These are phyloP conservation scores for Polypterus bichir DNA, from an alignment of 2,113 vertebrate genomes.

Conservation along the genomic window DNA sequence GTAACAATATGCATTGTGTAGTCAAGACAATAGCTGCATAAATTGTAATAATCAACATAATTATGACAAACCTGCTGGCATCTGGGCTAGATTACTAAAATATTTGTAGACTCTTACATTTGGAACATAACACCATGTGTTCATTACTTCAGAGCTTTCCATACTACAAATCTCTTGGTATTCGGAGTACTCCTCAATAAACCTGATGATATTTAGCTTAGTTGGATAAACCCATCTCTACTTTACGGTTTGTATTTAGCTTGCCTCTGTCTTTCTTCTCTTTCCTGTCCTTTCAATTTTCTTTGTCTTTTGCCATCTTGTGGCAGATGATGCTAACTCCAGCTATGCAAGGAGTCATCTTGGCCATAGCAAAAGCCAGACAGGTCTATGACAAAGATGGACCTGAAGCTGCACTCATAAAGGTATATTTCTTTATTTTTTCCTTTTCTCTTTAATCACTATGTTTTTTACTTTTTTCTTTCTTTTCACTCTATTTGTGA, in stretches of 20 bases:
- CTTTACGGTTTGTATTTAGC: slow-evolving; percentile 11
- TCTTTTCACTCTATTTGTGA: too few relatives aligned
- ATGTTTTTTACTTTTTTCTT: too few relatives aligned
- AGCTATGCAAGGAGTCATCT: slow-evolving; percentile 94
- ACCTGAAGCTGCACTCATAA: slow-evolving; percentile 89
- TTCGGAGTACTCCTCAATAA: too few relatives aligned
- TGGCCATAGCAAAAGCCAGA: slow-evolving; percentile 91
- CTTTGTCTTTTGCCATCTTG: slow-evolving; percentile 27
- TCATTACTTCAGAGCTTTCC: too few relatives aligned
- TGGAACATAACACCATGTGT: too few relatives aligned
- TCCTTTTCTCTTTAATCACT: background rate
- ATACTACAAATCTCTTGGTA: too few relatives aligned
- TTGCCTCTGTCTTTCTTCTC: slow-evolving; percentile 18
- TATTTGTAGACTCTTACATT: too few relatives aligned
- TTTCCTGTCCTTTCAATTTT: slow-evolving; percentile 19
- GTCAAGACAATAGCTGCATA: too few relatives aligned
- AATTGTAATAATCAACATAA: too few relatives aligned
- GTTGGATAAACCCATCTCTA: background rate
- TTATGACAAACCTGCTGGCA: too few relatives aligned
- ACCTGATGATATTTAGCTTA: background rate
- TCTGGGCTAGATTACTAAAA: too few relatives aligned
- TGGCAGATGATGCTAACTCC: slow-evolving; percentile 91
- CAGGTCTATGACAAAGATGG: slow-evolving; percentile 84
- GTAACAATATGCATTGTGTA: too few relatives aligned
- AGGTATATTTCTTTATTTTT: slow-evolving; percentile 49